Percentiles rank a stretch among this genome's conserved stretches.
Conservation (phyloP, 2,113 vertebrate species). For the Dromas ardeola region DNA sequence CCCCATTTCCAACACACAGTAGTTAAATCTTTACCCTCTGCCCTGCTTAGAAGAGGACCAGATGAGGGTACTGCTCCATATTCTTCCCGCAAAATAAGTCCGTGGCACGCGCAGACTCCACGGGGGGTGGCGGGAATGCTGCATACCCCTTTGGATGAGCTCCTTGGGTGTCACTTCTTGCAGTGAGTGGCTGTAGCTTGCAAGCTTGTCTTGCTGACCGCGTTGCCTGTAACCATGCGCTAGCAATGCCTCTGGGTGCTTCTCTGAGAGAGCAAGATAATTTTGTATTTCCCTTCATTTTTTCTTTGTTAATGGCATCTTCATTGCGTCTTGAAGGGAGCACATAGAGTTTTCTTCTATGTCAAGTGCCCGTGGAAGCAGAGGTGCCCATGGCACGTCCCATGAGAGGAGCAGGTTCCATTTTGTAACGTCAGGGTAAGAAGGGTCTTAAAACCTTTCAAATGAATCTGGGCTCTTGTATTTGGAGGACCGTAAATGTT, state of each 20-base stretch:
- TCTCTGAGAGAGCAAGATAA: background rate
- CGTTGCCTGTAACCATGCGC: background rate
- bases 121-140: background rate
- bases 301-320: background rate
- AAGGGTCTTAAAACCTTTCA: background rate
- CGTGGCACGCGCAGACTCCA: fast-evolving
- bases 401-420: background rate
- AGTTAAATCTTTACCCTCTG: background rate
- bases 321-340: background rate
- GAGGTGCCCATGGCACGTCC: background rate
- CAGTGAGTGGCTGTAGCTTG: background rate
- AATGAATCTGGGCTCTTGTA: background rate
- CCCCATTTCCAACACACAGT: background rate
- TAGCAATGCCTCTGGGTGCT: background rate
- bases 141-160: background rate
- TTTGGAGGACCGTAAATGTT: background rate
- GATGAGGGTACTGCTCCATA: background rate
- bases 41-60: background rate
- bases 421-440: background rate
- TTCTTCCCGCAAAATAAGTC: background rate
- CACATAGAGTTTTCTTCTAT: fast-evolving
- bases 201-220: background rate
- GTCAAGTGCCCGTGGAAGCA: background rate
- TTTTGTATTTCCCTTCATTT: background rate
- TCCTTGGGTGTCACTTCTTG: background rate